Percentiles rank a stretch among this genome's conserved stretches.
Conservation (phyloP, 64 coral and sea anemone genomes). For the Pocillopora verrucosa region DNA sequence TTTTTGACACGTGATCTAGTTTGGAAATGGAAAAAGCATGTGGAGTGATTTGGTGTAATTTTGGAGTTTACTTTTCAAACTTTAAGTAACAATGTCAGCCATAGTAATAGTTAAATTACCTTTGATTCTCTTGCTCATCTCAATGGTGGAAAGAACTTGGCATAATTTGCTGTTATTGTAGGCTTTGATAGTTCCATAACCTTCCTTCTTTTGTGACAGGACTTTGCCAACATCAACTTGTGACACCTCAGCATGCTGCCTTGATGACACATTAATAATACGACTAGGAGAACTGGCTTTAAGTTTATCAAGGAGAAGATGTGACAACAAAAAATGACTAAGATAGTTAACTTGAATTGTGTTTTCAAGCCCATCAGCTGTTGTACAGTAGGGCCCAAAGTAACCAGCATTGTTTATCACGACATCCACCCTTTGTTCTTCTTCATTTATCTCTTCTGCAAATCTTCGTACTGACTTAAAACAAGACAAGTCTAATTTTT, state of each 20-base stretch:
- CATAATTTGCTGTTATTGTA: slow-evolving; percentile 76
- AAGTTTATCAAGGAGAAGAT: slow-evolving; percentile 71
- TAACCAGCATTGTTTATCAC: slow-evolving; percentile 76
- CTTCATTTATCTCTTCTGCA: slow-evolving; percentile 53
- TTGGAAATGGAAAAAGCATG: too few species aligned
- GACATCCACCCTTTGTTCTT: slow-evolving; percentile 48
- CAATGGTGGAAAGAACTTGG: slow-evolving; percentile 69
- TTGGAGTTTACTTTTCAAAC: too few species aligned
- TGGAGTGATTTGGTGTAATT: too few species aligned
- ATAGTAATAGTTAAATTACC: slow-evolving; percentile 4
- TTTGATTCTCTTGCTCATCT: slow-evolving; percentile 59
- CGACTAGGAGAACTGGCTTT: slow-evolving; percentile 67
- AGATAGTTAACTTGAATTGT: slow-evolving; percentile 82
- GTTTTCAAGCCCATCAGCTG: slow-evolving; percentile 49
- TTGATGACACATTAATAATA: slow-evolving; percentile 74
- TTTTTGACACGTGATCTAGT: too few species aligned
- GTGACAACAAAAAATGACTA: slow-evolving; percentile 76
- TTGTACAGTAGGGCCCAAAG: slow-evolving; percentile 31
- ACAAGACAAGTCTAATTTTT: slow-evolving; percentile 46
- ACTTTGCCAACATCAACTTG: slow-evolving; percentile 80
- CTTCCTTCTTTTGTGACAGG: slow-evolving; percentile 50
- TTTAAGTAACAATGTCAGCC: too few species aligned
- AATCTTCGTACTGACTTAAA: slow-evolving; percentile 54
- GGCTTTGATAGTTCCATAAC: slow-evolving; percentile 9
- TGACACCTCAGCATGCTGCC: slow-evolving; percentile 19